Percentiles rank a stretch among this genome's conserved stretches.
These are phyloP conservation scores for Pycnonotus jocosus DNA, from an alignment of 2,113 vertebrate genomes.

Conservation along the genomic window DNA sequence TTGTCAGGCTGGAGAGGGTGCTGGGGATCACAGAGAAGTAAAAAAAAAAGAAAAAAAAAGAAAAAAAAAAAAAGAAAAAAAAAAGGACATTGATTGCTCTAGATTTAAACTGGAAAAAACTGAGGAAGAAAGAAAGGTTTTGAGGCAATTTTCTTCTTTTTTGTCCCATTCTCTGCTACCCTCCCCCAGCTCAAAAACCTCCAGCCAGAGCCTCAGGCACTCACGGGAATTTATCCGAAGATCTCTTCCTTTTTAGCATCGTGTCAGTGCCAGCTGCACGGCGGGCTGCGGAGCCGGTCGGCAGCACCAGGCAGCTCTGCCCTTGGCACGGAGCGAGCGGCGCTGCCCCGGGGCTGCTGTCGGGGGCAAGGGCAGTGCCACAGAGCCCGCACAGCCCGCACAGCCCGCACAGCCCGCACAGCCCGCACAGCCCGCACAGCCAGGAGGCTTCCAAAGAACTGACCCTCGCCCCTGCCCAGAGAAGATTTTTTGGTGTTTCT, in stretches of 20 bases:
- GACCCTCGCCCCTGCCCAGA: not conserved
- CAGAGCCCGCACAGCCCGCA: not conserved
- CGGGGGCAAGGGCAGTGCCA: not conserved
- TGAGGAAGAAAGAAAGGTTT: not conserved
- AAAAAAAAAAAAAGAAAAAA: too few relatives aligned
- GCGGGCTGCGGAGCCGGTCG: not conserved
- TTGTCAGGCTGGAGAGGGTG: slow-evolving; percentile 54
- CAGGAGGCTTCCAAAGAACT: too few relatives aligned
- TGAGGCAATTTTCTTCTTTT: not conserved
- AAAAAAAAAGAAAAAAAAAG: too few relatives aligned
- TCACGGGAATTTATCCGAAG: not conserved
- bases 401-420: not conserved
- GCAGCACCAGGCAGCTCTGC: not conserved
- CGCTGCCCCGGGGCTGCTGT: not conserved
- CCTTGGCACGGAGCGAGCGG: not conserved
- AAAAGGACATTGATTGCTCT: not conserved
- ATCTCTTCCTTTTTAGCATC: slow-evolving; percentile 10
- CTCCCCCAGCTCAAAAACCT: not conserved
- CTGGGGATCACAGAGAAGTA: not conserved
- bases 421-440: not conserved
- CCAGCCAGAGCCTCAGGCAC: not conserved
- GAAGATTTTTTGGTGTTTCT: not conserved
- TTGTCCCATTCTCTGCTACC: not conserved
- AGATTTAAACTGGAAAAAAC: not conserved
- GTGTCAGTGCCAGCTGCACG: slow-evolving; percentile 7